Conservation (phyloP, 2,888 invertebrate genomes). For the Trichogramma dendrolimi region DNA sequence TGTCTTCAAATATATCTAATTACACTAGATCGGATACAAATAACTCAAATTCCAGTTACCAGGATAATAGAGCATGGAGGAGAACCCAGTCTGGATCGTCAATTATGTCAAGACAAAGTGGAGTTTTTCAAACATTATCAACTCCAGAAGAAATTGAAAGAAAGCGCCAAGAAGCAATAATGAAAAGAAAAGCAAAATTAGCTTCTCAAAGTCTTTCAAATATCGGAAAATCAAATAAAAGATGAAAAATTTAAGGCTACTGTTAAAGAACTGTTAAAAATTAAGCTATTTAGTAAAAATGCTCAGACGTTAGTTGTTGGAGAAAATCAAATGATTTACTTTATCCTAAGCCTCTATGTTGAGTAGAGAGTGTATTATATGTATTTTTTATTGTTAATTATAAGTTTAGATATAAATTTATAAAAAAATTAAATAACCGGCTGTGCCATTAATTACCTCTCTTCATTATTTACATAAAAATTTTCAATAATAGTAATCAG, state of each 20-base stretch:
- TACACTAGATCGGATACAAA: background rate
- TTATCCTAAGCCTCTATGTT: slow-evolving; percentile 19
- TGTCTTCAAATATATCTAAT: background rate
- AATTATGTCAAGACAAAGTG: slow-evolving; percentile 8
- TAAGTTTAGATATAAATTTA: slow-evolving; percentile 24
- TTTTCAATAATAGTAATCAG: too few species aligned
- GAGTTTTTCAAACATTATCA: slow-evolving; percentile 8
- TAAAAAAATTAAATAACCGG: slow-evolving; percentile 25
- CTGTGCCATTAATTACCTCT: slow-evolving; percentile 18
- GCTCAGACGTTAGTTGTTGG: background rate
- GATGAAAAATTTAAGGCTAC: background rate
- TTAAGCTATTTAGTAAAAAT: slow-evolving; percentile 15
- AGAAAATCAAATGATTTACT: background rate
- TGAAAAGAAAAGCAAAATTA: slow-evolving; percentile 24
- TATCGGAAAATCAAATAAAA: slow-evolving; percentile 5
- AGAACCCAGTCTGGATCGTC: slow-evolving; percentile 20
- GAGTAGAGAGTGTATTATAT: slow-evolving; percentile 26
- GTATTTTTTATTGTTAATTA: slow-evolving; percentile 20
- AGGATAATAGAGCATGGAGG: slow-evolving; percentile 19
- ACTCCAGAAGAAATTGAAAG: slow-evolving; percentile 28
- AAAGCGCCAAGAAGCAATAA: slow-evolving; percentile 26
- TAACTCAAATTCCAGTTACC: slow-evolving; percentile 6
- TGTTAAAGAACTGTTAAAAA: slow-evolving; percentile 6
- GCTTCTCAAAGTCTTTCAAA: too few species aligned
- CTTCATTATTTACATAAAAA: too few species aligned